These are phyloP conservation scores for Drosophila diplacantha DNA, from an alignment of 2,888 invertebrate species.

Conservation along the genomic window DNA sequence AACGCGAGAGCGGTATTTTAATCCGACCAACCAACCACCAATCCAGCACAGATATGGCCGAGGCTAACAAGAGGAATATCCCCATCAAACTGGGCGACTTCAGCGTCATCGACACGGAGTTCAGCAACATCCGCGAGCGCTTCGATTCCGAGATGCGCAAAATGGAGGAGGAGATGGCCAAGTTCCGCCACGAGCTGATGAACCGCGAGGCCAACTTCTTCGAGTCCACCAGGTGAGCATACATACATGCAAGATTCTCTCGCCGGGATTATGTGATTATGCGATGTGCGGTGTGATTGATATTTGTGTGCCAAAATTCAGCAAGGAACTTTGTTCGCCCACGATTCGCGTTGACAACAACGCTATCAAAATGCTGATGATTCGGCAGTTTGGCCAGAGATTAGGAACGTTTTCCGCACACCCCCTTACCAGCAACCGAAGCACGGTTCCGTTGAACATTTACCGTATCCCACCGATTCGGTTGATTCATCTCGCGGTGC, in stretches of 20 bases:
- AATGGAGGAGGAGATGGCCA: conserved; percentile 99
- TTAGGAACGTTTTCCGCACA: conserved; percentile 1
- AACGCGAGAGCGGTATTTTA: conserved; percentile 21
- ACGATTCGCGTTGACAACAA: conserved; percentile 10
- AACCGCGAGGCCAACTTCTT: conserved; percentile 95
- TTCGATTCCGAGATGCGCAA: conserved; percentile 98
- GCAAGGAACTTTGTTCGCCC: conserved; percentile 6
- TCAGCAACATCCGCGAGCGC: conserved; percentile 95
- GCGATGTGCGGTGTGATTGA: conserved; percentile 5
- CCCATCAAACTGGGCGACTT: conserved; percentile 96
- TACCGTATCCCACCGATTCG: conserved; percentile 2
- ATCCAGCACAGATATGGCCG: conserved; percentile 82
- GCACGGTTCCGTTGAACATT: not conserved
- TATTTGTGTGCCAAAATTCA: not conserved
- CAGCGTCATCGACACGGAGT: conserved; percentile 97
- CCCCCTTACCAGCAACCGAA: too few relatives aligned
- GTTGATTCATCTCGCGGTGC: conserved; percentile 11
- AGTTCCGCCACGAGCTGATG: conserved; percentile 94
- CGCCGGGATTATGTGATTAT: conserved; percentile 13
- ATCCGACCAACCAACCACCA: conserved; percentile 22
- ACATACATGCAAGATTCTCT: not conserved
- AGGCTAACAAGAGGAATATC: conserved; percentile 91
- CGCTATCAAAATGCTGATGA: conserved; percentile 6
- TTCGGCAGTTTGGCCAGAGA: conserved; percentile 12
- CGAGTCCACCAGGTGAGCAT: conserved; percentile 87